Percentiles rank a stretch among this genome's conserved stretches.
Conservation (phyloP, 1,140 invertebrate genomes). For the Drosophila varians region DNA sequence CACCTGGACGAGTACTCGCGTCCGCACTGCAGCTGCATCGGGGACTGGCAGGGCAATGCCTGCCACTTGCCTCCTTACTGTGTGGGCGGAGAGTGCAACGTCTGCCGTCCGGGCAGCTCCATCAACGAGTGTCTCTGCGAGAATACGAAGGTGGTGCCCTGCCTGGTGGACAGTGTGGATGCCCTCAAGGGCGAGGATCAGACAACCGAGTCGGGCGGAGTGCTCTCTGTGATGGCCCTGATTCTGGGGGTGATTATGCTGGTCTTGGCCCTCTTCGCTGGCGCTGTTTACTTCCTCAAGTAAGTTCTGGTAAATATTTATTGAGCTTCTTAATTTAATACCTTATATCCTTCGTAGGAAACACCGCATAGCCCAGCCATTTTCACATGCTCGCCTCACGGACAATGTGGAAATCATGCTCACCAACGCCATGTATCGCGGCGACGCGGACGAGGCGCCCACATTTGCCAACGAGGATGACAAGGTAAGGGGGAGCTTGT, state of each 20-base stretch:
- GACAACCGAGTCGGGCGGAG: conserved; percentile 33
- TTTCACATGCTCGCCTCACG: conserved; percentile 90
- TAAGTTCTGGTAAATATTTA: conserved; percentile 35
- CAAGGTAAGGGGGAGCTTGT: conserved; percentile 84
- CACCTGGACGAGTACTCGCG: conserved; percentile 68
- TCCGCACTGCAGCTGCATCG: conserved; percentile 86
- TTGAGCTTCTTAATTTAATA: not conserved
- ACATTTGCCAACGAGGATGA: conserved; percentile 86
- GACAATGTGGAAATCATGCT: conserved; percentile 90
- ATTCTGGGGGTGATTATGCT: conserved; percentile 57
- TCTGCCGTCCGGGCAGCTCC: conserved; percentile 84
- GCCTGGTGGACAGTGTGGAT: conserved; percentile 70
- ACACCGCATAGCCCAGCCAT: conserved; percentile 86
- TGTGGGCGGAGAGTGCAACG: conserved; percentile 85
- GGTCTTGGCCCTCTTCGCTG: conserved; percentile 60
- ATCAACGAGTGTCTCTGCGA: conserved; percentile 84
- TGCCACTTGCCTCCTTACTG: conserved; percentile 85
- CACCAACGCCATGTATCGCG: conserved; percentile 92
- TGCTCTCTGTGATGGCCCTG: conserved; percentile 62
- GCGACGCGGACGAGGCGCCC: conserved; percentile 87
- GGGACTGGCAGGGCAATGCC: conserved; percentile 85
- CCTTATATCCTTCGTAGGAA: conserved; percentile 31
- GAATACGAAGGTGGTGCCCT: conserved; percentile 57
- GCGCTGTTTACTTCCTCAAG: conserved; percentile 77
- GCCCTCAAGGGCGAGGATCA: conserved; percentile 60